Evolutionary conservation across 1,140 invertebrate species (phyloP), one percentile per base, ranked within the genome.

Genomic region (Tachypleus tridentatus): DNA sequence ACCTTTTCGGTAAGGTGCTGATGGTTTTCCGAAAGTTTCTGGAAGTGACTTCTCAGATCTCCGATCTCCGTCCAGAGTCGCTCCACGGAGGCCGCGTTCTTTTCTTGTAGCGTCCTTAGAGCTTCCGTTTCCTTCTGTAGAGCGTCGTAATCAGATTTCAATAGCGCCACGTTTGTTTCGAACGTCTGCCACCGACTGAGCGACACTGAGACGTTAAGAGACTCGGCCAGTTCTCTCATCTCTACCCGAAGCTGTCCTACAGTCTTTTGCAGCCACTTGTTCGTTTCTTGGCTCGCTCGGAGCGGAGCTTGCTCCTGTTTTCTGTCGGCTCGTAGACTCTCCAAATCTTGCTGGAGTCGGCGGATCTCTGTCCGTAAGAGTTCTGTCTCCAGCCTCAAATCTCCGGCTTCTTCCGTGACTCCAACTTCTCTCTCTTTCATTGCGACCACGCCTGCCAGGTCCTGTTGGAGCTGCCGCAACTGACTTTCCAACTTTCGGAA

Each of bases 161-260:
- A 4, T 6, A 70, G 52, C 5, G 10, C 48, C 5, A 70, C 57
- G 29, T 47, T 51, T 1, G 62, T 59, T 4, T 64, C 59, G 3
- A 29, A 51, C 11, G 49, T 54, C 56, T 70, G 64, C 51, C 57
- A 57, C 10, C 67, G 61, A 7, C 61, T 49, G 3, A 69, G 49
- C 8, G 67, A 47, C 3, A 63, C 69, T 10, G 58, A 66, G 9
- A 64, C 63, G 48, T 70, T 70, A 3, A 69, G 50, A 10, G 63
- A 61, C n/a, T n/a, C 10, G 4, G 69, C 69, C 53, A 70, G 49
- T 48, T 70, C 69, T 9, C 49, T 54, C 50, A 70, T 66, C 57
- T 70, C 67, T 7, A 7, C 50, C 3, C 69, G 53, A 5, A 70
- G n/a, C 47, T 62, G 61, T 51, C 63, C 62, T 3, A 70, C 64